Evolutionary conservation across 2,113 vertebrate species (phyloP), one percentile per base, ranked within the genome.

Genomic region (Empidonax alnorum): DNA sequence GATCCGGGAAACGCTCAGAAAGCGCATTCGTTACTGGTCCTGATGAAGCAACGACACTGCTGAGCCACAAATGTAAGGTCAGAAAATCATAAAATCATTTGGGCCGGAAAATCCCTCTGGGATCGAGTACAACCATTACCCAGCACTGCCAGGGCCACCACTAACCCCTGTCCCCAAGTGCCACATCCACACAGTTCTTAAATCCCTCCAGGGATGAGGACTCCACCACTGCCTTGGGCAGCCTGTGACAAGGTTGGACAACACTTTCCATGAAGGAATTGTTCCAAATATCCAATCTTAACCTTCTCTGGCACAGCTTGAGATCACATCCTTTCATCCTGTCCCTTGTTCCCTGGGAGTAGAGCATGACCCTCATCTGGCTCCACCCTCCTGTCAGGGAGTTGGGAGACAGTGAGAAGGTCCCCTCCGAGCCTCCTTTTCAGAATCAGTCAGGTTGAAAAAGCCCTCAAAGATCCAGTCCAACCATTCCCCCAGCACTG

Each of bases 291-390:
- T 15, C 23, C 22, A 30, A 2, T 2, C 15, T 35, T 10, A 78
- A 4, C 6, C 6, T 63, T 0, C 9, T 6, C 8, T 73, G 55
- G 5, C 0, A 0, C 8, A 77, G 1, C 3, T 2, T 49, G 42
- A 65, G 21, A 15, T 8, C 0, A 0, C 24, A 63, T 0, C 31
- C 12, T 74, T 61, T 55, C 11, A 0, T 65, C 22, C 55, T 20
- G 5, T 42, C 4, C 1, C 33, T 23, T 52, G 5, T 22, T 47
- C 3, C 41, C 15, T 62, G 42, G 8, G 21, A 73, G 31, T 10
- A 74, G 17, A 83, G 6, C 30, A 37, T 0, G 0, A 58, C 1
- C 2, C 5, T 15, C 6, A 9, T 5, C 37, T 2, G 0, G 6
- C 24, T 44, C 14, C 12, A 28, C 2, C 22, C 74, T 76, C 41